A percentile compares a stretch with the other conserved stretches of the same genome.
Conservation (phyloP, 2,113 vertebrate genomes). For the Porphyrio hochstetteri region DNA sequence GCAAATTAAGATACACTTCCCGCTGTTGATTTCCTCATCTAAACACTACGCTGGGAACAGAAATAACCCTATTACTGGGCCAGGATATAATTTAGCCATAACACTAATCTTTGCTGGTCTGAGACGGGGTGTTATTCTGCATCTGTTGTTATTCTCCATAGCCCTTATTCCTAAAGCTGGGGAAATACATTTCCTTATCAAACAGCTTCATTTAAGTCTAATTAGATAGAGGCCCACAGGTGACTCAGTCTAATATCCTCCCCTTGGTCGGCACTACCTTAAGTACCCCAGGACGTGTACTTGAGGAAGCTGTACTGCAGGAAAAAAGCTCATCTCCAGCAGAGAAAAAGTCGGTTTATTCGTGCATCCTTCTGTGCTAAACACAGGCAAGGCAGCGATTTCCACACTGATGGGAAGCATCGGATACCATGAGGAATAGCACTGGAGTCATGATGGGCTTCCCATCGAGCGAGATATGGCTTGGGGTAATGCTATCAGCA, state of each 20-base stretch:
- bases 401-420: not conserved
- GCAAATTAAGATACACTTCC: conserved; percentile 72
- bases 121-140: conserved; percentile 28
- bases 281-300: conserved; percentile 47
- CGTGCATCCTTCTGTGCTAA: not conserved
- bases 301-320: conserved; percentile 25
- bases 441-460: not conserved
- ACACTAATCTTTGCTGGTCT: conserved; percentile 59
- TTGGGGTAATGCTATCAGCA: not conserved
- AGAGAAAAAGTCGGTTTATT: not conserved
- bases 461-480: accelerated
- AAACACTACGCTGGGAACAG: conserved; percentile 61
- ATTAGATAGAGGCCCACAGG: conserved; percentile 65
- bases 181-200: conserved; percentile 57
- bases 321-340: not conserved
- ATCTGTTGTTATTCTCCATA: conserved; percentile 48
- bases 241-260: conserved; percentile 48
- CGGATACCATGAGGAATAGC: not conserved
- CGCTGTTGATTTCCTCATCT: conserved; percentile 62
- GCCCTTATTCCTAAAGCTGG: conserved; percentile 22
- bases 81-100: conserved; percentile 54
- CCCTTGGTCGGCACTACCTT: not conserved
- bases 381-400: not conserved
- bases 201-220: conserved; percentile 69
- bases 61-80: conserved; percentile 60